These are phyloP conservation scores for Palythoa heliodiscus DNA, from an alignment of 92 coral and sea anemone species.

Conservation along the genomic window DNA sequence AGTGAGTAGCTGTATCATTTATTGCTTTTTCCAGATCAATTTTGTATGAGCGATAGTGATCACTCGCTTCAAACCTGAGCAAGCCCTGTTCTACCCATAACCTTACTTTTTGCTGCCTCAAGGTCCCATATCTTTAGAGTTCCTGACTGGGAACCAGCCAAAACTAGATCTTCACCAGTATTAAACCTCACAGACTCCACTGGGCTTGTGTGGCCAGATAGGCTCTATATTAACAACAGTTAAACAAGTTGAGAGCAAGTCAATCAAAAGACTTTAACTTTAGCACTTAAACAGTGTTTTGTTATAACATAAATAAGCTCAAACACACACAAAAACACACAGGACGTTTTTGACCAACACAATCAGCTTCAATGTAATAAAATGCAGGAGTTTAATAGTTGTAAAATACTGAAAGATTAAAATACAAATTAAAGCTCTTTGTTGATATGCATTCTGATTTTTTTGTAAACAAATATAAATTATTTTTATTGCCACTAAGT, in stretches of 20 bases:
- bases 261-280: too few species aligned
- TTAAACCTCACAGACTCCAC: conserved; percentile 95
- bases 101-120: conserved; percentile 98
- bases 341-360: too few species aligned
- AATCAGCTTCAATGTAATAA: too few species aligned
- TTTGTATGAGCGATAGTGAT: background rate
- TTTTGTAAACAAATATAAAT: too few species aligned
- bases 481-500: too few species aligned
- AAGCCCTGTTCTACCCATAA: background rate
- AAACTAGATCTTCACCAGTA: conserved; percentile 89
- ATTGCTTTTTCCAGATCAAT: background rate
- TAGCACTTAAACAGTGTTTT: too few species aligned
- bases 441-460: too few species aligned
- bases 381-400: too few species aligned
- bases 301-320: too few species aligned
- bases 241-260: background rate
- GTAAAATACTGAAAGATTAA: too few species aligned
- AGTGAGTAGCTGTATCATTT: background rate
- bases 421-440: too few species aligned
- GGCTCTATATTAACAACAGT: conserved; percentile 58
- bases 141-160: conserved; percentile 99
- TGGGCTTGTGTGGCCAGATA: conserved; percentile 98
- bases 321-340: too few species aligned
- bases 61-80: background rate
- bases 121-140: conserved; percentile 99